Evolutionary conservation across 2,888 invertebrate species (phyloP), one percentile per base, ranked within the genome.

Genomic region (Tipula lateralis): DNA sequence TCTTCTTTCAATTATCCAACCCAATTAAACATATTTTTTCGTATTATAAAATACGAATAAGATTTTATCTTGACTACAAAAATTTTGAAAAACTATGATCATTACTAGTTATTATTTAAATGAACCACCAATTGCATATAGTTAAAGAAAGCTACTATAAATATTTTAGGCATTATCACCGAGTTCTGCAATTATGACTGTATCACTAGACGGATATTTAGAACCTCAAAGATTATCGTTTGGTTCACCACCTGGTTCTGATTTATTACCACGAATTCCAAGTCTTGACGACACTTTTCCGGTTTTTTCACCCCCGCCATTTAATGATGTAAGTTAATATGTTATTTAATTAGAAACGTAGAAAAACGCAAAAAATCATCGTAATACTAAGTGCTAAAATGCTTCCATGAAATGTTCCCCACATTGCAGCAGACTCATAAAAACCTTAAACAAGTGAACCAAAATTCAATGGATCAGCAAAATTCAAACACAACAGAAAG

Each of bases 141-240:
- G 16, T 24, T 24, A 66, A 66, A 66, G 16, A 24, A 66, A 24
- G 6, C 24, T 12, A 66, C 5, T 6, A 81, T 29, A n/a, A 7
- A 81, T 12, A 19, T 84, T 85, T 66, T 84, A 90, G 89, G 93
- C 94, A 0, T 94, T 95, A 0, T 95, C 96, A 0, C 96, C 96
- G 0, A 96, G 95, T 85, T 96, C 96, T 0, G 96, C 96, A 0
- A 92, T 95, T 5, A 94, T 95, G 92, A 96, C 96, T 0, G 94
- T 95, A 5, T 95, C 96, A 1, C 92, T 96, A 34, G 97, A 97
- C 87, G 96, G 95, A 29, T 97, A 96, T 88, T 91, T 97, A 86
- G 97, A 97, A 87, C 95, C 96, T 0, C 94, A 95, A 30, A 92
- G 96, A 84, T 94, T 96, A 87, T 96, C 96, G 0, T 94, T 96